Conservation (phyloP, 2,888 invertebrate species). For the Synergus umbraculus region DNA sequence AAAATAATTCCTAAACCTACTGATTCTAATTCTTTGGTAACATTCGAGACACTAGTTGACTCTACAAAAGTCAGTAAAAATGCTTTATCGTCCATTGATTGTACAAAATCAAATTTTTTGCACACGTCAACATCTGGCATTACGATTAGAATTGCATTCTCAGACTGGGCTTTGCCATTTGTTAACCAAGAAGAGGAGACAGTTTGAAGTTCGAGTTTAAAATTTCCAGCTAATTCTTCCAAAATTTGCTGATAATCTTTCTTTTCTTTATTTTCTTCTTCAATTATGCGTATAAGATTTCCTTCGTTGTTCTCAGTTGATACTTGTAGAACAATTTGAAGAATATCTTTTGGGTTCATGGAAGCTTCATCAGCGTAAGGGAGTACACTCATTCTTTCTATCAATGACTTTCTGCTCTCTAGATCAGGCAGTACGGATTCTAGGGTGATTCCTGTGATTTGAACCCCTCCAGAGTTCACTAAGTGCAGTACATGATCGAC, state of each 20-base stretch:
- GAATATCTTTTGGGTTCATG: not conserved
- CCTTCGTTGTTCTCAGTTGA: not conserved
- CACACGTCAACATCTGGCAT: not conserved
- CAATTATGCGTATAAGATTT: not conserved
- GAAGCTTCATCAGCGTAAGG: not conserved
- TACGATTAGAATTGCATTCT: not conserved
- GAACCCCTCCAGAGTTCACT: not conserved
- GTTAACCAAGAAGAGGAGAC: not conserved
- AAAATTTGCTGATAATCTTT: not conserved
- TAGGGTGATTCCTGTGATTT: not conserved
- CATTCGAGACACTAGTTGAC: not conserved
- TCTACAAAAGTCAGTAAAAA: constrained; percentile 41
- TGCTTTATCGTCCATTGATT: not conserved
- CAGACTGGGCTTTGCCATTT: not conserved
- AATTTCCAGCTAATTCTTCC: not conserved
- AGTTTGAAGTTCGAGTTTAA: not conserved
- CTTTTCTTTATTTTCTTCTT: not conserved
- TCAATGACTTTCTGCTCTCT: not conserved
- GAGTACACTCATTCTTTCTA: not conserved
- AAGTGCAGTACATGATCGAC: not conserved
- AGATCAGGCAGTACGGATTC: not conserved
- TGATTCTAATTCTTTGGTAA: constrained; percentile 22
- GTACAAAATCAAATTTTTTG: not conserved
- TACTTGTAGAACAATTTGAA: not conserved
- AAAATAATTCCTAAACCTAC: constrained; percentile 38